Evolutionary conservation across 1,140 invertebrate species (phyloP).

Genomic region (Mesaphorura yosii): DNA sequence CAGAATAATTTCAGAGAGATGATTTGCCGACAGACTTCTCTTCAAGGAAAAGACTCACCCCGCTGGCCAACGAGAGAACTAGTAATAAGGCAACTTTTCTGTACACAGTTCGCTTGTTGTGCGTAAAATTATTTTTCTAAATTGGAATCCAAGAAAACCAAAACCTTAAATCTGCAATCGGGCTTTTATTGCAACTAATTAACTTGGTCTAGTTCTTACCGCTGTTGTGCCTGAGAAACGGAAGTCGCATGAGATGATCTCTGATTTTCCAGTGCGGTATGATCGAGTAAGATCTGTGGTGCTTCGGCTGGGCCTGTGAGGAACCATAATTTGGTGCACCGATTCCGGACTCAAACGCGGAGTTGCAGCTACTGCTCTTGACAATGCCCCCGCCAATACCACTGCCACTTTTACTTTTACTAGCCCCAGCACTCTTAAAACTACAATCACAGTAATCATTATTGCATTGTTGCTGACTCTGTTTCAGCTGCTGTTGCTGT

Average conservation of each 20-base stretch:
- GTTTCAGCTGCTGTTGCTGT: too few species aligned
- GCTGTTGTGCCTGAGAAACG: constrained; percentile 22
- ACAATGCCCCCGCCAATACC: not conserved
- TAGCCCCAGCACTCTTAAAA: not conserved
- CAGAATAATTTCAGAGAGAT: too few species aligned
- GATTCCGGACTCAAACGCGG: not conserved
- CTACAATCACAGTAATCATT: not conserved
- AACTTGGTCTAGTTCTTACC: not conserved
- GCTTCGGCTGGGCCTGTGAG: constrained; percentile 10
- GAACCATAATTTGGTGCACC: not conserved
- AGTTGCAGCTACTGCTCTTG: not conserved
- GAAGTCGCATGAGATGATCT: constrained; percentile 29
- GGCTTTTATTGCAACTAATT: too few species aligned
- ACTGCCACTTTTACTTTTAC: not conserved
- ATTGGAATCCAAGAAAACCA: too few species aligned
- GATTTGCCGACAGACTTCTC: too few species aligned
- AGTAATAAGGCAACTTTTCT: too few species aligned
- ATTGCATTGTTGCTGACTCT: too few species aligned
- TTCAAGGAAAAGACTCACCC: too few species aligned
- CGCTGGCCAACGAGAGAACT: too few species aligned
- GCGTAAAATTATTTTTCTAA: too few species aligned
- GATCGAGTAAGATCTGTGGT: constrained; percentile 26
- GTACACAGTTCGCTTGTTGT: too few species aligned
- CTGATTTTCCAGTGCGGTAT: constrained; percentile 31
- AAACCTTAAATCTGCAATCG: too few species aligned